Evolutionary conservation across 2,888 invertebrate species (phyloP), one percentile per base, ranked within the genome.

Genomic region (Amitus sp.): DNA sequence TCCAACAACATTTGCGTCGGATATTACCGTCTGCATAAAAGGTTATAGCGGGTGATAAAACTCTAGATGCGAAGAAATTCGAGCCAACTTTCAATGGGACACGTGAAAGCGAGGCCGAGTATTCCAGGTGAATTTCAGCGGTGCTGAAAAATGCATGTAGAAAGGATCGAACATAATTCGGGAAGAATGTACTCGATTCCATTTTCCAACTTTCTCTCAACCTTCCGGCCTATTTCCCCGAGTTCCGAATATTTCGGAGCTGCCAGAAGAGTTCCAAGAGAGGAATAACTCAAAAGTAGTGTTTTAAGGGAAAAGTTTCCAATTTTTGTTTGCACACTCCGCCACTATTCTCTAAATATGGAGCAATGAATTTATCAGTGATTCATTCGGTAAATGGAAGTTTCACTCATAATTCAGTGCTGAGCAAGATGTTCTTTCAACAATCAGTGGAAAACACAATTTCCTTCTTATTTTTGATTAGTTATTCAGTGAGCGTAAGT

Each of bases 21-120:
- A 9, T 30, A 30, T 30, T 30, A 30, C 30, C 30, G 30, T 30
- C 30, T 30, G 30, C 30, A 30, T 30, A 30, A 30, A 30, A 30
- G 30, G 30, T 30, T 30, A 30, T 30, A 30, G 30, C 30, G n/a
- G 30, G 30, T 30, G 30, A 30, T 30, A 30, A 30, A 30, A 30
- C 30, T n/a, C 30, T n/a, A n/a, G n/a, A 30, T 6, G 30, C 30
- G 10, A 30, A 30, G 30, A n/a, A 30, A 30, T 30, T 3, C 30
- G 30, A 30, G 30, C 30, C 30, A 9, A 30, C 10, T 30, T 30
- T 30, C 30, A 30, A 30, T 30, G 30, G 30, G n/a, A 30, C 6
- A 30, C 6, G 30, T n/a, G 30, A n/a, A 30, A 30, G n/a, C 6
- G n/a, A n/a, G n/a, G 30, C 30, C n/a, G n/a, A 30, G 30, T 30